Evolutionary conservation across 2,797 vertebrate species (phyloP).

Genomic region (Helarctos malayanus): DNA sequence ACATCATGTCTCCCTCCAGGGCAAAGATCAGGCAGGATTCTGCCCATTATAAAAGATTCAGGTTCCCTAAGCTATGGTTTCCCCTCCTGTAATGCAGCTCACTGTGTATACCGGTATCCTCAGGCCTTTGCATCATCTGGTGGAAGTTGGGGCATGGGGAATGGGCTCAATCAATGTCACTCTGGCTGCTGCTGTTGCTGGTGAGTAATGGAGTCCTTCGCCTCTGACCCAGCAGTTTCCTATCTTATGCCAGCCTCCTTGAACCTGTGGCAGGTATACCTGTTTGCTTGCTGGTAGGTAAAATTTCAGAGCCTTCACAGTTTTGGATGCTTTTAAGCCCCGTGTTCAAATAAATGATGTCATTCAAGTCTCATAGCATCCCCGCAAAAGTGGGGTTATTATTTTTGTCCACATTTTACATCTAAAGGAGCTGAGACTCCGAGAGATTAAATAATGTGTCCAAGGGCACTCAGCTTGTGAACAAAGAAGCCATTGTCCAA

Average conservation of each 20-base stretch:
- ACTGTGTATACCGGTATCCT: neutral
- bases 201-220: neutral
- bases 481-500: neutral
- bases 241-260: neutral
- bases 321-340: neutral
- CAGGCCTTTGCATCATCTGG: neutral
- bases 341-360: neutral
- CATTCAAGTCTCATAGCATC: neutral
- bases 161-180: neutral
- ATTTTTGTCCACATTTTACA: neutral
- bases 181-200: neutral
- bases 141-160: no score
- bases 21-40: neutral
- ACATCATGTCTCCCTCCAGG: neutral
- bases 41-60: neutral
- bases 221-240: neutral
- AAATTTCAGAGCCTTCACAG: neutral
- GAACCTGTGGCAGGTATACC: neutral
- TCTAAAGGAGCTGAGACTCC: neutral
- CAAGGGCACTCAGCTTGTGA: neutral
- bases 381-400: neutral
- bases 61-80: neutral
- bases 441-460: neutral
- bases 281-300: neutral
- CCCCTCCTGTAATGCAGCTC: neutral